phyloP scores from a whole-genome alignment of 2,888 invertebrate species.

The Ophion slaviceki region DNA sequence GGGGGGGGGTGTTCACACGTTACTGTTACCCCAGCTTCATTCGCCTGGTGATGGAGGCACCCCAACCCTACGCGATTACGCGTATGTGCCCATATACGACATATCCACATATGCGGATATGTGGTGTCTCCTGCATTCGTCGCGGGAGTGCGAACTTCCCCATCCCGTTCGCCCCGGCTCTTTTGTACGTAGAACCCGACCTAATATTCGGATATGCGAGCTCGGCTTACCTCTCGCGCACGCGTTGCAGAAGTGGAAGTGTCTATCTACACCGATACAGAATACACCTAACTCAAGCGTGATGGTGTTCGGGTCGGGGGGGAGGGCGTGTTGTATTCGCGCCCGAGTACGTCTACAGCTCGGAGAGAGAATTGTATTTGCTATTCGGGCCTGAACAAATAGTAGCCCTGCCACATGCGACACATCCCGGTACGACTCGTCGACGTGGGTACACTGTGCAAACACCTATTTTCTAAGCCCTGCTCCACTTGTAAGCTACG shows the following conservation, averaged over 20 bases:
- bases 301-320: neutral
- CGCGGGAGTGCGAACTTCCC: constrained; percentile 1
- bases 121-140: constrained; percentile 35
- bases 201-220: neutral
- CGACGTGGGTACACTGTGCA: constrained; percentile 63
- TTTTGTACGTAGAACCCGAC: constrained; percentile 3
- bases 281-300: constrained; percentile 12
- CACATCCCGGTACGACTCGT: constrained; percentile 63
- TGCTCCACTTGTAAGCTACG: constrained; percentile 26
- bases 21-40: constrained; percentile 46
- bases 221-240: neutral
- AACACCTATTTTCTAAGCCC: constrained; percentile 65
- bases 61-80: constrained; percentile 22
- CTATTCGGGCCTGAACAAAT: constrained; percentile 71
- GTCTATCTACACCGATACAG: neutral
- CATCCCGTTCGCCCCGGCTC: neutral
- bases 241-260: constrained; percentile 23
- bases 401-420: constrained; percentile 68
- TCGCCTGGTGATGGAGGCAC: constrained; percentile 15
- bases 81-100: constrained; percentile 23
- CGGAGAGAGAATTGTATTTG: constrained; percentile 67
- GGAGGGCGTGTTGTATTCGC: constrained; percentile 34
- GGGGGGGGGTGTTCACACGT: constrained; percentile 32
- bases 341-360: constrained; percentile 18
- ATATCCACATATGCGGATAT: constrained; percentile 1